Base-by-base conservation (phyloP, 2,888 invertebrate species). In the Aspidapion aeneum region DNA sequence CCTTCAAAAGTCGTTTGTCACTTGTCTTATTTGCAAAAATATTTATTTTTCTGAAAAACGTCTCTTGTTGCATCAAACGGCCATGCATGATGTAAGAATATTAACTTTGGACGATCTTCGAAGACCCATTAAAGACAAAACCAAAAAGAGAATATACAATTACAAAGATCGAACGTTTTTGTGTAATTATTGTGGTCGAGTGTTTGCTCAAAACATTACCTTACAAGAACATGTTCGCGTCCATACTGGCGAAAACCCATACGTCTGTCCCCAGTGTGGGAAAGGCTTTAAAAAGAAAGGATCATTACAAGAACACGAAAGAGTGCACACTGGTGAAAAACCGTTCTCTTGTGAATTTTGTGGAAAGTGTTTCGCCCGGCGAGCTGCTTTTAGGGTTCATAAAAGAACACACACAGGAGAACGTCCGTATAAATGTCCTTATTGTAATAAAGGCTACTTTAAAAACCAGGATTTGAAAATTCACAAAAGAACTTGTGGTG, bases 361-460 rank as follows among this genome's bases (percentile, higher is more conserved):
- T 58, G 73, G 71, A 1, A 74, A 74, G 58, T n/a, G n/a, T n/a
- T n/a, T n/a, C n/a, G n/a, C n/a, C n/a, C n/a, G n/a, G n/a, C n/a
- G n/a, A n/a, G n/a, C n/a, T n/a, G 68, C 67, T 9, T 74, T 74
- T 58, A 71, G 69, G 0, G 72, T 73, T 51, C 77, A 77, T 50
- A 57, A 71, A 49, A 63, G 77, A 16, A 73, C 70, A 9, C 77
- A 77, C 59, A 76, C 77, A 0, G 77, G 77, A 9, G 77, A 76
- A 61, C 67, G 72, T 20, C 78, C 77, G 0, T 78, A 75, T 54
- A 78, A 84, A 1, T 87, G 87, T 66, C 79, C 82, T 7, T 78
- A 81, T 12, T 87, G 87, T 57, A 82, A 80, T 0, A 82, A 82
- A 58, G 83, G 85, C 0, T 87, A 86, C 63, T 83, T 85, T 0